phyloP scores from a whole-genome alignment of 2,888 invertebrate species.

The Salticus scenicus region DNA sequence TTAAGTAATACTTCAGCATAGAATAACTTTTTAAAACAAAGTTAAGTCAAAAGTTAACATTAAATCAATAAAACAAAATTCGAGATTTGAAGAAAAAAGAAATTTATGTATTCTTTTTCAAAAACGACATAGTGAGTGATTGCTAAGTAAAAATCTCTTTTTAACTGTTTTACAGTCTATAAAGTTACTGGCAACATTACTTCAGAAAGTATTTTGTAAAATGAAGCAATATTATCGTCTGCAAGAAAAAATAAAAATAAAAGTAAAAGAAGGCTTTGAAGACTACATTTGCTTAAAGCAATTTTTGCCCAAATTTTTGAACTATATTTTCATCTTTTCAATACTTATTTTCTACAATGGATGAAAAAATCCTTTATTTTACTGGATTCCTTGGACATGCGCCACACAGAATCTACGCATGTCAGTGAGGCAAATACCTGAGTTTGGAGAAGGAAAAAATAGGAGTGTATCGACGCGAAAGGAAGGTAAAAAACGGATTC shows the following conservation, averaged over 20 bases:
- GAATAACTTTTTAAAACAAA: no score
- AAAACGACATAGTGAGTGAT: no score
- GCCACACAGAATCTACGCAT: conserved; percentile 3
- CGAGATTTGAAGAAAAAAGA: no score
- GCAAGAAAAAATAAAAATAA: background rate
- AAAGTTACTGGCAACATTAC: background rate
- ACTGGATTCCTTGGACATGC: conserved; percentile 12
- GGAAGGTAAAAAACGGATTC: conserved; percentile 52
- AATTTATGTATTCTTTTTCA: no score
- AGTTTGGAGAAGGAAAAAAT: conserved; percentile 19
- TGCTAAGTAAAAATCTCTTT: no score
- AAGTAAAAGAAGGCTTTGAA: background rate
- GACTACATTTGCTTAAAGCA: background rate
- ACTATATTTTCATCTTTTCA: background rate
- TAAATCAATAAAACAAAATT: no score
- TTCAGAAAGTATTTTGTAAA: background rate
- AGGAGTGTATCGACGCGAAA: conserved; percentile 25
- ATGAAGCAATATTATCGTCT: background rate
- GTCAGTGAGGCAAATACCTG: conserved; percentile 40
- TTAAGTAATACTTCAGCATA: no score
- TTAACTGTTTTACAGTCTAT: no score
- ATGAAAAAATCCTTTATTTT: background rate
- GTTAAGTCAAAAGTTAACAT: no score
- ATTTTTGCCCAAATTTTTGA: background rate
- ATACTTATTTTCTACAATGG: background rate